Evolutionary conservation across 2,113 vertebrate species (phyloP).

Genomic region (Amblyopsis rosae): DNA sequence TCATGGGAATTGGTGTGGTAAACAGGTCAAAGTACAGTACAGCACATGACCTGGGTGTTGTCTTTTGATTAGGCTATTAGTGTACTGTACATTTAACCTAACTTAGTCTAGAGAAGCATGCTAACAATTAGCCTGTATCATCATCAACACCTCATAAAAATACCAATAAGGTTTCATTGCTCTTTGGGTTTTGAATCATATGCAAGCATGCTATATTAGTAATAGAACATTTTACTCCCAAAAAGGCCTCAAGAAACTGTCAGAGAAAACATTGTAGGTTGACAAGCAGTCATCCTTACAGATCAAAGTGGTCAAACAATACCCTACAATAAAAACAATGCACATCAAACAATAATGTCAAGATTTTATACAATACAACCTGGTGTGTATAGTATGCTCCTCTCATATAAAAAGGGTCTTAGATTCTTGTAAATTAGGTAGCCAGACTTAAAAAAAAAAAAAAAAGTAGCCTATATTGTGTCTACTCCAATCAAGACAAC

Average conservation of each 20-base stretch:
- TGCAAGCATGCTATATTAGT: too few species aligned
- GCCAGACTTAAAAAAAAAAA: slow-evolving; percentile 26
- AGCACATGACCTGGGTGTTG: slow-evolving; percentile 5
- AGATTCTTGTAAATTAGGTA: slow-evolving; percentile 7
- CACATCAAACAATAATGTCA: background rate
- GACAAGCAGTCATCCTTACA: too few species aligned
- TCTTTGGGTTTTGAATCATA: too few species aligned
- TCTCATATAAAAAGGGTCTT: background rate
- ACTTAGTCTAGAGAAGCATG: too few species aligned
- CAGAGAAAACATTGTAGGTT: too few species aligned
- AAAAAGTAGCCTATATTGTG: slow-evolving; percentile 6
- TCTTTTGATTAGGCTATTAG: background rate
- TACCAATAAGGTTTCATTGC: too few species aligned
- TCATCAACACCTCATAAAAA: too few species aligned
- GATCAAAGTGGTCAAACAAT: too few species aligned
- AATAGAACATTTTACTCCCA: too few species aligned
- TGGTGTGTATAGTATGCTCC: background rate
- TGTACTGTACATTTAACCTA: background rate
- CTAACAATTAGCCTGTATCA: background rate
- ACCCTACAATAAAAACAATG: too few species aligned
- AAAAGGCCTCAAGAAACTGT: too few species aligned
- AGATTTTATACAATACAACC: background rate
- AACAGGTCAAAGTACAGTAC: slow-evolving; percentile 13
- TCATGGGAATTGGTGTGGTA: background rate
- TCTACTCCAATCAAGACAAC: slow-evolving; percentile 17